Evolutionary conservation across 1,140 invertebrate genomes (phyloP), one percentile per base, ranked within the genome.

Genomic region (Melanaphis sacchari): DNA sequence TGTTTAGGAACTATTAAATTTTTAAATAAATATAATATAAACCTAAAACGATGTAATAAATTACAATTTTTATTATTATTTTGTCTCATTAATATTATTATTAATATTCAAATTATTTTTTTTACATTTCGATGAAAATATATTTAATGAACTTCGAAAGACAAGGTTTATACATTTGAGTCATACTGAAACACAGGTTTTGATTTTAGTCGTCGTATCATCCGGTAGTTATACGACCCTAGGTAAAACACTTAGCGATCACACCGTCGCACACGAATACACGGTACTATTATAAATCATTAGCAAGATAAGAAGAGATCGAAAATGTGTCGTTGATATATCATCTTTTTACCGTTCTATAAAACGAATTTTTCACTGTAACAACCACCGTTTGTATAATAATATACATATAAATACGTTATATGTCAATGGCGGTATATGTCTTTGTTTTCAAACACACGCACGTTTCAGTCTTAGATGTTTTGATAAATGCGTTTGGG

Each of bases 401-500:
- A 66, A 66, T 66, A 66, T 66, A 2, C 31, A 66, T 49, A 49
- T 59, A 31, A 31, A 59, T 11, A 31, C 66, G 8, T n/a, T 36
- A 8, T 31, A 38, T 8, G 21, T 41, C 11, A 41, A 87, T 87
- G 15, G 24, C 2, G 40, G 22, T 84, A 40, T 4, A 11, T 26
- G 22, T 26, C 31, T 24, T 84, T 84, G 22, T 84, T 84, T 46
- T 36, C 31, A 46, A 87, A 46, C 40, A 15, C 15, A 24, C 84
- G 15, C n/a, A 43, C 26, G 18, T n/a, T 22, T 6, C n/a, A 49
- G n/a, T 49, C 21, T 49, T 22, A 49, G 85, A 88, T 46, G 85
- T 89, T 89, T 52, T 52, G 46, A 88, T 38, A 52, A 89, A 89
- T 89, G n/a, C n/a, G 52, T 89, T 89, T 15, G 31, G 43, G n/a